phyloP scores from a whole-genome alignment of 2,888 invertebrate species.

The Muscina levida region DNA sequence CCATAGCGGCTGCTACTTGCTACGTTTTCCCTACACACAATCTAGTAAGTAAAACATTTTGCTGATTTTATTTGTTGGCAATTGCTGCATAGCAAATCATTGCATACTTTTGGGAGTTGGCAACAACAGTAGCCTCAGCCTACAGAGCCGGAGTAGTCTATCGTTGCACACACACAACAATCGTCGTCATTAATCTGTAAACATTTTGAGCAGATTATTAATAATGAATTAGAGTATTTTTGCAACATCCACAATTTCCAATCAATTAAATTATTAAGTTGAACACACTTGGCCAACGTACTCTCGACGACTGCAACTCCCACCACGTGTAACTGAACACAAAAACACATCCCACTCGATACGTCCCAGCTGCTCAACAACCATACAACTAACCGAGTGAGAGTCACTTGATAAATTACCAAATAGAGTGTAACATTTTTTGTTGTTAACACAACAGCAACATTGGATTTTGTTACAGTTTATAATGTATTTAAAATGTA shows the following conservation, averaged over 20 bases:
- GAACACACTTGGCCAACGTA: not conserved
- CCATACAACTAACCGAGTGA: too few species aligned
- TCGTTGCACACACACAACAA: conserved; percentile 7
- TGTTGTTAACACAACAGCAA: too few species aligned
- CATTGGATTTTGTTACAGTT: too few species aligned
- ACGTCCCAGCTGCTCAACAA: too few species aligned
- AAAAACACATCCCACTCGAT: conserved; percentile 14
- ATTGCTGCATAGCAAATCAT: conserved; percentile 5
- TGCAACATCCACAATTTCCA: conserved; percentile 65
- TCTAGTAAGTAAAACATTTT: conserved; percentile 17
- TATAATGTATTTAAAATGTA: too few species aligned
- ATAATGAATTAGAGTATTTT: conserved; percentile 68
- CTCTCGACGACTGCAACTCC: not conserved
- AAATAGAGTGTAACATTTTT: too few species aligned
- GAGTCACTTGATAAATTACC: too few species aligned
- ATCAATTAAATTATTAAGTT: conserved; percentile 65
- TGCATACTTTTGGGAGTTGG: conserved; percentile 19
- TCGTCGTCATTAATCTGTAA: conserved; percentile 66
- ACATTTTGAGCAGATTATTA: conserved; percentile 69
- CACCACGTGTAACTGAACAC: not conserved
- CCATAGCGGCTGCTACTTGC: too few species aligned
- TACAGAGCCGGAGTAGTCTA: not conserved
- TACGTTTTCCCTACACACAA: too few species aligned
- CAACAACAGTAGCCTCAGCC: conserved; percentile 2
- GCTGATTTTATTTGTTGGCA: conserved; percentile 37